phyloP scores from a whole-genome alignment of 2,888 invertebrate genomes.

The Lepidocyrtinus sp. region DNA sequence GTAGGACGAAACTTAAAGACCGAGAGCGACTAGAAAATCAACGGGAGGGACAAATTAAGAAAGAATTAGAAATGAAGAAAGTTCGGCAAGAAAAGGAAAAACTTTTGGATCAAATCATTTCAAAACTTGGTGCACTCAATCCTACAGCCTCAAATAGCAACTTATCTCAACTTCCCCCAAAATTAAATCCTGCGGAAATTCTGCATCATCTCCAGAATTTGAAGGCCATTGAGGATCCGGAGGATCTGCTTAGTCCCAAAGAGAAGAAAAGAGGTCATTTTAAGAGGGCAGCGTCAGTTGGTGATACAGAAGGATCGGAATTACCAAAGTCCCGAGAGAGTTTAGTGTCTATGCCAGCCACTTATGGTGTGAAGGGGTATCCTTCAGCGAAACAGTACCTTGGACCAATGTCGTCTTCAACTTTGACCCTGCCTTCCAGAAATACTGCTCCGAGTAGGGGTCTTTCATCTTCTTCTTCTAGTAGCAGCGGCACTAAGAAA shows the following conservation, averaged over 20 bases:
- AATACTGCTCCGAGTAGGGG: slow-evolving; percentile 28
- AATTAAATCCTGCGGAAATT: slow-evolving; percentile 63
- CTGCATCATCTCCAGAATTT: slow-evolving; percentile 66
- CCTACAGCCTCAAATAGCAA: slow-evolving; percentile 62
- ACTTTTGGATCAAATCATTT: slow-evolving; percentile 66
- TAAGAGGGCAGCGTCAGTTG: slow-evolving; percentile 66
- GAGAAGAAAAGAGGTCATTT: slow-evolving; percentile 68
- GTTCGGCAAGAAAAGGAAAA: slow-evolving; percentile 74
- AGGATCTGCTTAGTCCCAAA: slow-evolving; percentile 63
- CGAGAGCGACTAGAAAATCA: slow-evolving; percentile 89
- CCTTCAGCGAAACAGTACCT: slow-evolving; percentile 58
- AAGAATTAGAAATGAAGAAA: slow-evolving; percentile 74
- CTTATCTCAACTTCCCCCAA: slow-evolving; percentile 53
- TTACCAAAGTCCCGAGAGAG: slow-evolving; percentile 63
- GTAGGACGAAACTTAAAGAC: slow-evolving; percentile 86
- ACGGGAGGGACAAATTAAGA: slow-evolving; percentile 77
- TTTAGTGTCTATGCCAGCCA: slow-evolving; percentile 61
- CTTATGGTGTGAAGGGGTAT: slow-evolving; percentile 68
- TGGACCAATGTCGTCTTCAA: slow-evolving; percentile 62
- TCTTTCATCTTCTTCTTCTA: slow-evolving; percentile 22
- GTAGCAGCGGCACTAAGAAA: slow-evolving; percentile 41
- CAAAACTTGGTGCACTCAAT: slow-evolving; percentile 52
- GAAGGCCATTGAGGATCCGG: slow-evolving; percentile 65
- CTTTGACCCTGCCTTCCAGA: slow-evolving; percentile 66
- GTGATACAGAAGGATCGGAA: slow-evolving; percentile 62